Evolutionary conservation across 2,888 invertebrate species (phyloP).

Genomic region (Tetragonisca angustula): DNA sequence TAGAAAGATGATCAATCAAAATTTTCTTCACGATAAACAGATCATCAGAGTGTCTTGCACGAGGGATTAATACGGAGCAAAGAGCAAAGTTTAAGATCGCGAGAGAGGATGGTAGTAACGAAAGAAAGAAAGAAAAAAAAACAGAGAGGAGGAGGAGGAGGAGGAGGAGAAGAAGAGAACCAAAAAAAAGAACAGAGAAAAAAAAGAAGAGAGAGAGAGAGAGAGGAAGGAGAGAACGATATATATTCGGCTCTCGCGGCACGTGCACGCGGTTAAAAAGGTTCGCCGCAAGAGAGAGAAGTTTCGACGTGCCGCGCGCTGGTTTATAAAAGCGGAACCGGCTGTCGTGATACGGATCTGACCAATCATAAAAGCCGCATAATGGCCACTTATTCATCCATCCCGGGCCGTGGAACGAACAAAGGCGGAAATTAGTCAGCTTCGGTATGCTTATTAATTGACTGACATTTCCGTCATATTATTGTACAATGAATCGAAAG

Average conservation of each 20-base stretch:
- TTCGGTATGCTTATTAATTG: slow-evolving; percentile 84
- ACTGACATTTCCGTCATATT: slow-evolving; percentile 84
- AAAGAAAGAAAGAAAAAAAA: neutral
- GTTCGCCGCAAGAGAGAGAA: slow-evolving; percentile 73
- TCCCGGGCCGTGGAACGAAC: slow-evolving; percentile 73
- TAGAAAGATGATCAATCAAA: too few species aligned
- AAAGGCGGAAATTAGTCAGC: slow-evolving; percentile 84
- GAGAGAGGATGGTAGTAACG: neutral
- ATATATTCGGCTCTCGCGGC: slow-evolving; percentile 67
- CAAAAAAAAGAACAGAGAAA: neutral
- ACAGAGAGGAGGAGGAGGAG: neutral
- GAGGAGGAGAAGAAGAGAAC: neutral
- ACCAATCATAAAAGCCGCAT: slow-evolving; percentile 83
- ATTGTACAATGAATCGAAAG: slow-evolving; percentile 77
- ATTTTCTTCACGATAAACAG: neutral
- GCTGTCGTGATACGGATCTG: slow-evolving; percentile 84
- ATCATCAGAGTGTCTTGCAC: neutral
- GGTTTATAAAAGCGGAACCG: slow-evolving; percentile 83
- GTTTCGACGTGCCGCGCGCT: slow-evolving; percentile 79
- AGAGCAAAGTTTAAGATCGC: neutral
- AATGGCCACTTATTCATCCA: slow-evolving; percentile 82
- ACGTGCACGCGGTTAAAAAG: slow-evolving; percentile 83
- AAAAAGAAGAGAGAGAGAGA: neutral
- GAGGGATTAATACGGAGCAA: neutral
- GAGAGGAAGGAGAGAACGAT: slow-evolving; percentile 57